Base-by-base conservation (phyloP, 2,113 vertebrate species). In the Spea multiplicata region DNA sequence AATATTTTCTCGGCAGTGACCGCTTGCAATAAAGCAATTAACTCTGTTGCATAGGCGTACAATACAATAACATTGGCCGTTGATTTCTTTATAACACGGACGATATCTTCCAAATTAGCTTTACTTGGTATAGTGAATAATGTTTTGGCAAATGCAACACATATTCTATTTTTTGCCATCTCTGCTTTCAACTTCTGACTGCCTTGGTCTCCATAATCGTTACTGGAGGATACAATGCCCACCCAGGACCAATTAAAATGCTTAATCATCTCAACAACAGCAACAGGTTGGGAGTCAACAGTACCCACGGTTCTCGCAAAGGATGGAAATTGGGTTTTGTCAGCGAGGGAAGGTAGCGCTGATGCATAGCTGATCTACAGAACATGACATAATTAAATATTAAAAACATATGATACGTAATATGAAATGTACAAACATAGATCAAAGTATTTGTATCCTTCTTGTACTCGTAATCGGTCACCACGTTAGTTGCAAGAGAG, bases 231-330 rank as follows among this genome's bases (percentile, higher is more conserved):
- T 44, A 79, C 12, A 5, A 79, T 73, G 14, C 70, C 77, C 8
- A 79, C 77, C 77, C 77, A 79, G 14, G 77, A 65, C 77, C 77
- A 79, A 7, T 79, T 79, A 30, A 73, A 79, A 59, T 79, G 62
- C 17, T 2, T 57, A 5, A 79, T 79, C 77, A 79, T 57, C 52
- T 73, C 61, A 3, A 73, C 77, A 30, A 79, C 71, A 3, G 77
- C 77, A 4, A n/a, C 49, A 0, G 71, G 70, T 16, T 73, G 70
- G 13, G 70, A 73, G 77, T 79, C 71, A 8, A 73, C 77, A 4
- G 70, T 79, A 9, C 70, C 70, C 3, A 79, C 70, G 2, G 77
- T 79, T 1, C 77, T 62, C 5, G 73, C 14, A 59, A 73, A 79
- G 3, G 77, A 79, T 8, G 77, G 77, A 46, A 79, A 79, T 45